Evolutionary conservation across 2,797 vertebrate genomes (phyloP).

Genomic region (Acomys russatus): DNA sequence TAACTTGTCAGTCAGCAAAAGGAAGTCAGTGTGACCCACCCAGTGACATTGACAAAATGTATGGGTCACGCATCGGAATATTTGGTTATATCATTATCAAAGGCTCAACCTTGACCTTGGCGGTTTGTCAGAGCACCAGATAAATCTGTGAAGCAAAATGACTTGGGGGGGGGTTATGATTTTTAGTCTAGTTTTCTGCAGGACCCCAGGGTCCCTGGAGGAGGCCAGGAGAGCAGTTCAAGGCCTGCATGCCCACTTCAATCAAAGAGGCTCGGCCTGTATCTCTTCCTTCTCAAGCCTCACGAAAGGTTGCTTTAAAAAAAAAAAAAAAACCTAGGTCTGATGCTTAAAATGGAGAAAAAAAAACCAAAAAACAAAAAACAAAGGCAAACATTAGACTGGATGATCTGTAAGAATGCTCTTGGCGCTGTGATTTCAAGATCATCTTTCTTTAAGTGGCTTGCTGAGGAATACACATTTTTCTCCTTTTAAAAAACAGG

Average conservation of each 20-base stretch:
- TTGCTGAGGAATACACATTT: constrained; percentile 46
- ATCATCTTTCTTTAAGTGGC: background rate
- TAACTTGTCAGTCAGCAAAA: background rate
- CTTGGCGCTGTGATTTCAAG: background rate
- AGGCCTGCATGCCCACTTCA: background rate
- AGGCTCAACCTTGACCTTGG: rapidly evolving
- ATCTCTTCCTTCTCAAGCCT: background rate
- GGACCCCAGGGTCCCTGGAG: background rate
- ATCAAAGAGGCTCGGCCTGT: background rate
- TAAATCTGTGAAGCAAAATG: background rate
- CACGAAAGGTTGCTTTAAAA: constrained; percentile 38
- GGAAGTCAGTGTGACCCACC: background rate
- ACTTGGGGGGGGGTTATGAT: background rate
- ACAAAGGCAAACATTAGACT: background rate
- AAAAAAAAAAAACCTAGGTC: background rate
- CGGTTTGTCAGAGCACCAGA: background rate
- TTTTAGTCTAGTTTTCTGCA: background rate
- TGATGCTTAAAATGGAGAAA: background rate
- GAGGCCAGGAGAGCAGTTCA: background rate
- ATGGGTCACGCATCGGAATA: background rate
- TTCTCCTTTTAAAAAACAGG: constrained; percentile 54
- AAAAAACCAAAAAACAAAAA: no score
- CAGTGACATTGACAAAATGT: rapidly evolving
- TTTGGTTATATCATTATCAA: background rate
- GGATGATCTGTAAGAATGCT: background rate